phyloP scores from a whole-genome alignment of 2,113 vertebrate species.

The Chauna torquata region DNA sequence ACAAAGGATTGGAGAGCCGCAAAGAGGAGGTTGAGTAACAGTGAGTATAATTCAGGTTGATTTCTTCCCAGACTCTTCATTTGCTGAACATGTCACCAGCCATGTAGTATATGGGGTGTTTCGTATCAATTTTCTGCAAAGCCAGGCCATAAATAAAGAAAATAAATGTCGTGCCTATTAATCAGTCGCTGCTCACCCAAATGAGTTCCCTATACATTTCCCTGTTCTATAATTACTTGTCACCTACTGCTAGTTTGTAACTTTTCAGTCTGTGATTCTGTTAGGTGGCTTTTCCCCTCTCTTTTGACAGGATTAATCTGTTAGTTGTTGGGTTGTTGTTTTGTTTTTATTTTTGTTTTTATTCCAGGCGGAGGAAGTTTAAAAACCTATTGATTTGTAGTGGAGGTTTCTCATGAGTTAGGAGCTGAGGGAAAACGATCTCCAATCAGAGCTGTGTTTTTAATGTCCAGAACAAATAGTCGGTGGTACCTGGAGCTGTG shows the following conservation, averaged over 20 bases:
- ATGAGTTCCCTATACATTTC: slow-evolving; percentile 43
- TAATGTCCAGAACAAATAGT: background rate
- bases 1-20: background rate
- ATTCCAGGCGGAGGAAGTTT: background rate
- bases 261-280: slow-evolving; percentile 23
- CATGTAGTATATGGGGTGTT: slow-evolving; percentile 21
- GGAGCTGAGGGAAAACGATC: background rate
- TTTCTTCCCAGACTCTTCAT: slow-evolving; percentile 55
- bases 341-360: no score
- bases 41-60: slow-evolving; percentile 42
- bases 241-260: slow-evolving; percentile 51
- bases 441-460: background rate
- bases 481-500: background rate
- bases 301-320: slow-evolving; percentile 15
- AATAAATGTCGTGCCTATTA: slow-evolving; percentile 51
- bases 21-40: background rate
- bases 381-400: background rate
- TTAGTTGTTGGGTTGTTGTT: background rate
- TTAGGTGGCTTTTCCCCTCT: background rate
- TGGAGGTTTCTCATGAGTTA: background rate
- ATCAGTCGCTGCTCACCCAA: slow-evolving; percentile 61
- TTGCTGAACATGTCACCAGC: slow-evolving; percentile 27
- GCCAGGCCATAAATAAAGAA: slow-evolving; percentile 66
- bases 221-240: slow-evolving; percentile 70
- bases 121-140: slow-evolving; percentile 28